Percentiles rank a stretch among this genome's conserved stretches.
These are phyloP conservation scores for Drosophila virilis DNA, from an alignment of 1,140 invertebrate species.

Conservation along the genomic window DNA sequence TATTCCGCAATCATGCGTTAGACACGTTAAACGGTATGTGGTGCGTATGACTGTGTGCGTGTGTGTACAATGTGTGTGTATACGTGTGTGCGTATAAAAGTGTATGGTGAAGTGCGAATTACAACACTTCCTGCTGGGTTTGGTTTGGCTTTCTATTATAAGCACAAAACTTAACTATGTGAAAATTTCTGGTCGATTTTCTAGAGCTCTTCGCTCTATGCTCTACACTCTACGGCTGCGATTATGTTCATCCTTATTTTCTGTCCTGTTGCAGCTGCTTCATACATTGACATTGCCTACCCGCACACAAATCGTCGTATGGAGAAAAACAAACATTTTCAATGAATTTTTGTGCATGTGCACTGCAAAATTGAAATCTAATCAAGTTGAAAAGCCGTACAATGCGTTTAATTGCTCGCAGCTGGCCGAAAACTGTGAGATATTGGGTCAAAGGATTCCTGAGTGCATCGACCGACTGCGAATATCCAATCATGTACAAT, in stretches of 20 bases:
- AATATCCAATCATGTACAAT: constrained; percentile 43
- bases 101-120: constrained; percentile 69
- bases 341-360: constrained; percentile 31
- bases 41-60: constrained; percentile 25
- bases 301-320: not conserved
- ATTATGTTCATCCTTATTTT: not conserved
- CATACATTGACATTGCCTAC: constrained; percentile 9
- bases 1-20: constrained; percentile 60
- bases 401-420: constrained; percentile 61
- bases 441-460: constrained; percentile 35
- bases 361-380: constrained; percentile 54
- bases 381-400: constrained; percentile 60
- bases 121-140: constrained; percentile 67
- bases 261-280: not conserved
- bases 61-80: constrained; percentile 1
- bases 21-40: constrained; percentile 57
- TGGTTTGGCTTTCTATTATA: constrained; percentile 48
- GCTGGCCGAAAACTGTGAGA: constrained; percentile 21
- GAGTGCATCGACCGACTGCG: constrained; percentile 24
- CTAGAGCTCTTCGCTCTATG: not conserved
- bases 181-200: constrained; percentile 3
- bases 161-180: constrained; percentile 15
- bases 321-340: constrained; percentile 16
- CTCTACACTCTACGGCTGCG: not conserved
- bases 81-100: constrained; percentile 14